Percentiles rank a stretch among this genome's conserved stretches.
phyloP scores from a whole-genome alignment of 1,140 invertebrate species.

The Zaprionus nigranus region DNA sequence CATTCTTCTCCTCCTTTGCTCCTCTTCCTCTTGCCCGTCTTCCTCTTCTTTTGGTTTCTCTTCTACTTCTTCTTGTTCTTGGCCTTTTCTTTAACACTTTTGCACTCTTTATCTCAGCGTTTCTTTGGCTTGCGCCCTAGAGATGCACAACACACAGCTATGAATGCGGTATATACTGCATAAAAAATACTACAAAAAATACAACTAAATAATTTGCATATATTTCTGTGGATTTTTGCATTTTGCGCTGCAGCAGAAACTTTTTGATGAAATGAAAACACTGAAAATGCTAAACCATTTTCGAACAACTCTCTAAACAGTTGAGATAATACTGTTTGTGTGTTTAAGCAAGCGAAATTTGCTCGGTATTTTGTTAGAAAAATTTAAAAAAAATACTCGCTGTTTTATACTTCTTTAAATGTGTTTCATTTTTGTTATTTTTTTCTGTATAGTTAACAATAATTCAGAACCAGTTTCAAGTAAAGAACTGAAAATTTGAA shows the following conservation, averaged over 20 bases:
- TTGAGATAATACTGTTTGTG: constrained; percentile 2
- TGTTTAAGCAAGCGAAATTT: background rate
- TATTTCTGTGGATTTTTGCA: background rate
- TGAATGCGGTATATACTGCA: background rate
- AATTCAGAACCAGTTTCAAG: background rate
- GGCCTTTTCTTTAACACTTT: constrained; percentile 3
- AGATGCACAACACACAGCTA: background rate
- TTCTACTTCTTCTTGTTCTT: constrained; percentile 22
- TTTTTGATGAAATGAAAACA: constrained; percentile 6
- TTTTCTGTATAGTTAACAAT: background rate
- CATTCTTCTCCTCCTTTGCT: background rate
- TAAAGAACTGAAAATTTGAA: background rate
- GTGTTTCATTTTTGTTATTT: background rate
- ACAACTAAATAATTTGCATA: background rate
- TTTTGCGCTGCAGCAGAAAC: background rate
- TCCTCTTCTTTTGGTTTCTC: background rate
- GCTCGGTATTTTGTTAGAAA: background rate
- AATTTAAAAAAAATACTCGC: background rate
- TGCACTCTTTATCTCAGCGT: constrained; percentile 25
- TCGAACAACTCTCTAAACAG: background rate
- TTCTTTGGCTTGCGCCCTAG: constrained; percentile 19
- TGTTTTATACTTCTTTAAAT: background rate
- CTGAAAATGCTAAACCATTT: background rate
- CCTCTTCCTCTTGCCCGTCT: background rate
- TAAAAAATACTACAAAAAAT: background rate